These are phyloP conservation scores for Urechis unicinctus DNA, from an alignment of 2,888 invertebrate genomes.

Conservation along the genomic window DNA sequence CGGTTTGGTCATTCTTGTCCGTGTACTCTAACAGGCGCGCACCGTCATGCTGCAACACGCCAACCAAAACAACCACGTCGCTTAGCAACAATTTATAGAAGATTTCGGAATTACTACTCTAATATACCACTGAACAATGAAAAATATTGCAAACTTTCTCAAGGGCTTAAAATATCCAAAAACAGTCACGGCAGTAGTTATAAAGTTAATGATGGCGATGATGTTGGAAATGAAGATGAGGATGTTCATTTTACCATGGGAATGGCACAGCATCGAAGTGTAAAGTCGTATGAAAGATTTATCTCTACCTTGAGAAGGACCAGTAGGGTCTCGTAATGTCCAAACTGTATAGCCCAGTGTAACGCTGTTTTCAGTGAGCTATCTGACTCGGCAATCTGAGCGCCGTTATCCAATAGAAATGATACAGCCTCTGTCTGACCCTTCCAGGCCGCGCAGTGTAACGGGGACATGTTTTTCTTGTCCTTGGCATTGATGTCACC, in stretches of 20 bases:
- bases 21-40: slow-evolving; percentile 14
- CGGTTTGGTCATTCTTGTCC: slow-evolving; percentile 27
- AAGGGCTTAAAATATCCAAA: too few species aligned
- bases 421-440: slow-evolving; percentile 24
- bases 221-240: too few species aligned
- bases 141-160: too few species aligned
- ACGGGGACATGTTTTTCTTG: slow-evolving; percentile 23
- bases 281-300: too few species aligned
- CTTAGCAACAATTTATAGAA: too few species aligned
- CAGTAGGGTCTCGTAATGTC: slow-evolving; percentile 20
- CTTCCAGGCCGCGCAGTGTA: slow-evolving; percentile 26
- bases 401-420: slow-evolving; percentile 22
- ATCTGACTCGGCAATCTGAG: slow-evolving; percentile 23
- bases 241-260: too few species aligned
- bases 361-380: slow-evolving; percentile 23
- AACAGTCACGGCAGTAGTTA: too few species aligned
- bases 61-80: too few species aligned
- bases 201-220: too few species aligned
- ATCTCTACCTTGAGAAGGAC: slow-evolving; percentile 18
- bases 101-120: too few species aligned
- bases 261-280: too few species aligned
- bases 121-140: too few species aligned
- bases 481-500: slow-evolving; percentile 23
- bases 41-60: slow-evolving; percentile 14
- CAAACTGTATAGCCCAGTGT: slow-evolving; percentile 27